Evolutionary conservation across 2,888 invertebrate genomes (phyloP), one percentile per base, ranked within the genome.

Genomic region (Hoplodrina blanda): DNA sequence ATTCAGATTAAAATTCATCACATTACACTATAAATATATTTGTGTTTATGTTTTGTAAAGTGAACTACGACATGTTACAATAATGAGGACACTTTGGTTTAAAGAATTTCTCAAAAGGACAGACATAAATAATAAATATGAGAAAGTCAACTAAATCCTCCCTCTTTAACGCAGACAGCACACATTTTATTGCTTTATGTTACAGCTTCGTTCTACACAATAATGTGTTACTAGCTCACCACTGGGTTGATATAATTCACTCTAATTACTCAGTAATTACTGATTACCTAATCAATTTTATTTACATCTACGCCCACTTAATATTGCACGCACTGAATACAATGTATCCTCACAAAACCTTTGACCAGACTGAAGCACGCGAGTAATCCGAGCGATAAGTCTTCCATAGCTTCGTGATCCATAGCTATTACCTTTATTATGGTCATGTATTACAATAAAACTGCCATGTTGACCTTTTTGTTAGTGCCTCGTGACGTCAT

Each of bases 401-500:
- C 20, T 44, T 46, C 15, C 19, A 25, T 50, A 19, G 17, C 30
- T 53, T 25, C 69, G 76, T 73, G 76, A 76, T 76, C 44, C 19
- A 20, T 41, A 20, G 44, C 69, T 6, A 61, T 76, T 59, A 61
- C 76, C 19, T 69, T 37, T 25, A 33, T 0, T 25, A 15, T 53
- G 56, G 75, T 69, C 61, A 73, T 55, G 37, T 62, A 62, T 57
- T 61, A 59, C 53, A 53, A 55, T 56, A 76, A 60, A 55, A 73
- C 56, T 41, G 20, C 7, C 46, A 25, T 55, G 54, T 79, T 67
- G 63, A 62, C 76, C 73, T 61, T 62, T 57, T 41, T 17, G 44
- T 76, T 69, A 76, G 49, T 46, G 53, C 30, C 25, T 15, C 33
- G 33, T 75, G 63, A 78, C 78, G 56, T 62, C 59, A 55, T 52